A percentile compares a stretch with the other conserved stretches of the same genome.
Conservation (phyloP, 30 jellyfish, hydroid and myxozoan species). For the Hydra vulgaris region DNA sequence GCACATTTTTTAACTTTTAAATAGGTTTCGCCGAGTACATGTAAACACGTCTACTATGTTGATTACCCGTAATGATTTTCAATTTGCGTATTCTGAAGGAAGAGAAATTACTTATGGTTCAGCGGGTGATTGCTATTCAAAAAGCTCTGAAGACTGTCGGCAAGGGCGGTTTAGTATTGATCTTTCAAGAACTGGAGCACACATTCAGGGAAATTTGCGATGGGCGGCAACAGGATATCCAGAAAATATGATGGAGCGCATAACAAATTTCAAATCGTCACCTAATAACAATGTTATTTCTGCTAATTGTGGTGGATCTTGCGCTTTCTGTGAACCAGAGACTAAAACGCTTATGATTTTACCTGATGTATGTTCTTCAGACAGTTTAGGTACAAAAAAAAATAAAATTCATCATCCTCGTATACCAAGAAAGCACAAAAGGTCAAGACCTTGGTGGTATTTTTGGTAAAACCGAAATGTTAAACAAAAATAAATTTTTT, state of each 20-base stretch:
- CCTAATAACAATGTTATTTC: constrained; percentile 42
- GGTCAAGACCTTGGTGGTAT: not conserved
- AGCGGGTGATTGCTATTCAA: constrained; percentile 91
- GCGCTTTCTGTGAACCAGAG: constrained; percentile 80
- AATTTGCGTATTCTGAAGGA: constrained; percentile 52
- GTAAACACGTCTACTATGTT: constrained; percentile 33
- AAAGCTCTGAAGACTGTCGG: constrained; percentile 80
- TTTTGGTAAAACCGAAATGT: not conserved
- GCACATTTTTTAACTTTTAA: not conserved
- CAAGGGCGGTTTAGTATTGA: constrained; percentile 72
- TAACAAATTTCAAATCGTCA: constrained; percentile 63
- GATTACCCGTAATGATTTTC: constrained; percentile 45
- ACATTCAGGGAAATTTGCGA: constrained; percentile 37
- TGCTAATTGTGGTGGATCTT: constrained; percentile 93
- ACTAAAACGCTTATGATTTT: constrained; percentile 44
- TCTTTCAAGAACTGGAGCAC: constrained; percentile 43
- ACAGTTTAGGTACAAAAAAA: not conserved
- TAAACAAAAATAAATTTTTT: too few species aligned
- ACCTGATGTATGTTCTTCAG: constrained; percentile 52
- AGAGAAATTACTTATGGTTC: constrained; percentile 60
- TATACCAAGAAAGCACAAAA: not conserved
- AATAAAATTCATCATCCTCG: not conserved
- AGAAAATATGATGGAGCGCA: constrained; percentile 51
- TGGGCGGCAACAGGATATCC: constrained; percentile 91
- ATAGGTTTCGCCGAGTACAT: constrained; percentile 67